phyloP scores from a whole-genome alignment of 35 echinoderm and acorn worm species.

The Patiria miniata region DNA sequence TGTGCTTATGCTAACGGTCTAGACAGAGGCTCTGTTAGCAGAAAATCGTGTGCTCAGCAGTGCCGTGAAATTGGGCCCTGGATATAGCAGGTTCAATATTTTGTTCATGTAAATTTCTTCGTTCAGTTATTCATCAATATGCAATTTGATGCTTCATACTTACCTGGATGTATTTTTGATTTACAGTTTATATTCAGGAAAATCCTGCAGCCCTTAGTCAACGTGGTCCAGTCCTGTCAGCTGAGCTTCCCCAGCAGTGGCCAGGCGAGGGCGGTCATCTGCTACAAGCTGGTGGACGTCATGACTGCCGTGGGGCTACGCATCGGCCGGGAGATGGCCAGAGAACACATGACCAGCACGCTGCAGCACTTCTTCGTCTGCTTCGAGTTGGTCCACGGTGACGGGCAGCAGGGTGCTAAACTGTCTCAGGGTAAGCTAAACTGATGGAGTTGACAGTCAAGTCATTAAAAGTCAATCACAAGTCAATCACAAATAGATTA shows the following conservation, averaged over 20 bases:
- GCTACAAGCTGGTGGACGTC: slow-evolving; percentile 83
- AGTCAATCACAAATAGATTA: too few relatives aligned
- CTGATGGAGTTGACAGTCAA: too few relatives aligned
- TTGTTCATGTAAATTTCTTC: too few relatives aligned
- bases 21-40: too few relatives aligned
- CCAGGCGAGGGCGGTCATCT: slow-evolving; percentile 62
- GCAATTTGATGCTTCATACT: too few relatives aligned
- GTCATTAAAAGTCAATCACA: too few relatives aligned
- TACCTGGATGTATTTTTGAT: too few relatives aligned
- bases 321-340: slow-evolving; percentile 81
- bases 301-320: slow-evolving; percentile 71
- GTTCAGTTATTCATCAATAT: too few relatives aligned
- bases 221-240: slow-evolving; percentile 55
- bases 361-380: slow-evolving; percentile 93
- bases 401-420: not conserved
- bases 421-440: not conserved
- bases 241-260: slow-evolving; percentile 79
- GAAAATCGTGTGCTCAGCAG: too few relatives aligned
- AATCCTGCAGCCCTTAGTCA: slow-evolving; percentile 82
- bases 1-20: too few relatives aligned
- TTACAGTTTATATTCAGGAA: slow-evolving; percentile 72
- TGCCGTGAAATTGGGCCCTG: too few relatives aligned
- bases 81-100: too few relatives aligned
- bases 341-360: slow-evolving; percentile 71
- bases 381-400: slow-evolving; percentile 66